Evolutionary conservation across 2,113 vertebrate genomes (phyloP).

Genomic region (Candoia aspera): DNA sequence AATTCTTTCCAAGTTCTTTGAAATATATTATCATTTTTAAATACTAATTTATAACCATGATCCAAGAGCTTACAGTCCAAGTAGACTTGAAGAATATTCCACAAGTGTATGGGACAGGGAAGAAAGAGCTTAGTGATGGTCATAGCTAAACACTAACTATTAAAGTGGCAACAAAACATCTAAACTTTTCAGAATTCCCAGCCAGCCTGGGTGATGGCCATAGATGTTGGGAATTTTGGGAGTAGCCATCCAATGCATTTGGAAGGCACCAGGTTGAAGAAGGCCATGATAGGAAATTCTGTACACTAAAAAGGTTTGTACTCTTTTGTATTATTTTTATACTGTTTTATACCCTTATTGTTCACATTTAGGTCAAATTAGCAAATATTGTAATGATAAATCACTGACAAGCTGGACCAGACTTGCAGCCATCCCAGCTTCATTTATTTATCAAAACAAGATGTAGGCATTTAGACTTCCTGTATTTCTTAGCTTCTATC

Average conservation of each 20-base stretch:
- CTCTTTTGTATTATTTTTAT: constrained; percentile 37
- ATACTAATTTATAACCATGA: constrained; percentile 26
- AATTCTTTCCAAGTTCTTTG: neutral
- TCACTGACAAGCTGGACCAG: neutral
- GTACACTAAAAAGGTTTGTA: neutral
- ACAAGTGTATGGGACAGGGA: neutral
- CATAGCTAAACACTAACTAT: neutral
- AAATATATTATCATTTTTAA: constrained; percentile 12
- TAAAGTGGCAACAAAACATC: neutral
- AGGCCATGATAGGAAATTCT: neutral
- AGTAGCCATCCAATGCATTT: neutral
- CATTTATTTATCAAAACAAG: neutral
- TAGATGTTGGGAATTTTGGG: neutral
- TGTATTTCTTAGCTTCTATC: neutral
- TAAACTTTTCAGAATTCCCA: neutral
- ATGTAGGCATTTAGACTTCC: neutral
- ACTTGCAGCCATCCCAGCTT: neutral
- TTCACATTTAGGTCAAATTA: neutral
- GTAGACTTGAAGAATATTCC: constrained; percentile 19
- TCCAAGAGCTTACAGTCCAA: neutral
- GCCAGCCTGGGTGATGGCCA: neutral
- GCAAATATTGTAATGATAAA: neutral
- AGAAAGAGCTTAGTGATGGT: constrained; percentile 3
- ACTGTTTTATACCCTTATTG: neutral
- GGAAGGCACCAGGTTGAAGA: neutral